Conservation (phyloP, 2,888 invertebrate species). For the Cremastinae sp. region DNA sequence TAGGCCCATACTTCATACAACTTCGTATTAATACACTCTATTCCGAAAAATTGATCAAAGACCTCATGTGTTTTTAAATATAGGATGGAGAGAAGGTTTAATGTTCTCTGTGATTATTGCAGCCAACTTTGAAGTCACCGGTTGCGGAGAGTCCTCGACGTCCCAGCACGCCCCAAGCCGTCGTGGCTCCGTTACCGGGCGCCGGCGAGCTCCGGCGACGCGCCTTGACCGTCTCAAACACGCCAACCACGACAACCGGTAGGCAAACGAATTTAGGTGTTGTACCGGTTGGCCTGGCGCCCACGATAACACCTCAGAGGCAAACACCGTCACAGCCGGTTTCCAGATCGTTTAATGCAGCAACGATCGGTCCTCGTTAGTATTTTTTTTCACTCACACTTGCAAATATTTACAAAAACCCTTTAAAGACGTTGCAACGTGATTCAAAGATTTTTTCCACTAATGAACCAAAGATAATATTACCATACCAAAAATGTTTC, state of each 20-base stretch:
- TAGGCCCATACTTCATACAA: too few relatives aligned
- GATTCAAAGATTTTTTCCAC: not conserved
- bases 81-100: too few relatives aligned
- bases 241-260: constrained; percentile 64
- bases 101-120: constrained; percentile 59
- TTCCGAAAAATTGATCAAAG: too few relatives aligned
- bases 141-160: constrained; percentile 66
- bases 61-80: too few relatives aligned
- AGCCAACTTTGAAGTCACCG: constrained; percentile 65
- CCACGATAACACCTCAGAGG: constrained; percentile 65
- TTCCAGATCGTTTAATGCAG: constrained; percentile 69
- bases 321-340: constrained; percentile 66
- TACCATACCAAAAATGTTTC: too few relatives aligned
- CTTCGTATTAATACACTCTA: too few relatives aligned
- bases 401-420: not conserved
- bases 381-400: constrained; percentile 55
- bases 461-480: too few relatives aligned
- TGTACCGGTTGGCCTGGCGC: constrained; percentile 64
- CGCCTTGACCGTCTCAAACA: constrained; percentile 69
- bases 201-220: constrained; percentile 72
- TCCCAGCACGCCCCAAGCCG: constrained; percentile 66
- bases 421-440: not conserved
- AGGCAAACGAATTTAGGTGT: constrained; percentile 61
- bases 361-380: constrained; percentile 70
- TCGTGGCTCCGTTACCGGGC: constrained; percentile 63